Evolutionary conservation across 2,888 invertebrate species (phyloP).

Genomic region (Anoplius nigerrimus): DNA sequence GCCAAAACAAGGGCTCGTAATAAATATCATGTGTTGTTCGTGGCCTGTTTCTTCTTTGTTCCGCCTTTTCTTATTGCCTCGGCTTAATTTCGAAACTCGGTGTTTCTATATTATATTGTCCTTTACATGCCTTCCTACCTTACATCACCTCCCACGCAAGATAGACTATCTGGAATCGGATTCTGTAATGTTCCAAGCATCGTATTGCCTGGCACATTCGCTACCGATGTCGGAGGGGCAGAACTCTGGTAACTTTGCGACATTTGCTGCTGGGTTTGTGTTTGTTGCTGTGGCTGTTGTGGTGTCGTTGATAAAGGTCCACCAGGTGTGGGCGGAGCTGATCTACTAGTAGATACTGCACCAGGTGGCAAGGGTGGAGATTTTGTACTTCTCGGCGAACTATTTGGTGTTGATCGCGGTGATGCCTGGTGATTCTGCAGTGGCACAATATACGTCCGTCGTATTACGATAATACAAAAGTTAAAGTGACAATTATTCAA

Average conservation of each 20-base stretch:
- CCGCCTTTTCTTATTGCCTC: conserved; percentile 7
- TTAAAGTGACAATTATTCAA: too few relatives aligned
- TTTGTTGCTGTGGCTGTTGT: conserved; percentile 63
- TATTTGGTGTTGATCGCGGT: conserved; percentile 90
- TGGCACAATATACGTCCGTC: too few relatives aligned
- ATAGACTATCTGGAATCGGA: conserved; percentile 75
- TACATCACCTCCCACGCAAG: conserved; percentile 79
- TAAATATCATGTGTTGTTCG: conserved; percentile 5
- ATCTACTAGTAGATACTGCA: conserved; percentile 73
- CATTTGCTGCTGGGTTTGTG: conserved; percentile 68
- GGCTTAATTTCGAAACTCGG: conserved; percentile 18
- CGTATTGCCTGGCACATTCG: conserved; percentile 64
- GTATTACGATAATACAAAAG: too few relatives aligned
- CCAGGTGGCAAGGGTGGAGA: conserved; percentile 86
- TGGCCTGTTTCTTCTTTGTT: conserved; percentile 9
- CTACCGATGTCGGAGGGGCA: conserved; percentile 63
- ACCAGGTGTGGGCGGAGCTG: conserved; percentile 77
- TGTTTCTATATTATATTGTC: conserved; percentile 28
- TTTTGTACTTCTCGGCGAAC: conserved; percentile 90
- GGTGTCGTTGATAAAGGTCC: conserved; percentile 67
- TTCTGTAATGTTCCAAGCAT: conserved; percentile 70
- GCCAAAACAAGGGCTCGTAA: not conserved
- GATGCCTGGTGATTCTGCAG: conserved; percentile 88
- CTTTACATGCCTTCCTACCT: conserved; percentile 73
- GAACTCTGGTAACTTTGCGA: conserved; percentile 72